These are phyloP conservation scores for Echinops telfairi DNA, from an alignment of 2,113 vertebrate species.

Conservation along the genomic window DNA sequence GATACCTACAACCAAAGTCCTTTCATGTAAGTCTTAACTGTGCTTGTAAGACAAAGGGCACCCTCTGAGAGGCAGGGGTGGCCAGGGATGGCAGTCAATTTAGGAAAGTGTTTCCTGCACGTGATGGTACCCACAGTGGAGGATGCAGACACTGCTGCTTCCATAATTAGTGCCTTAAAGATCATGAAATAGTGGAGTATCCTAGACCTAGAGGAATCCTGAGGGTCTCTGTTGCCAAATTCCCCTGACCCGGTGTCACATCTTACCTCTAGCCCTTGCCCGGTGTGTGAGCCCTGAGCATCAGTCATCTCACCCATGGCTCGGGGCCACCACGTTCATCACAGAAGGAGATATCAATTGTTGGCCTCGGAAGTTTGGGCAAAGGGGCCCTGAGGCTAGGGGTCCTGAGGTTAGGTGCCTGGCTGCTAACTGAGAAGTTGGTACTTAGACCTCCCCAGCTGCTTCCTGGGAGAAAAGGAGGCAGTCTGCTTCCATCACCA, in stretches of 20 bases:
- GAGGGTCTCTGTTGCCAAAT: not conserved
- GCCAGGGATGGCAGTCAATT: rapidly evolving
- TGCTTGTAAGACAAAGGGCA: not conserved
- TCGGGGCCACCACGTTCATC: rapidly evolving
- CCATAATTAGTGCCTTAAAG: rapidly evolving
- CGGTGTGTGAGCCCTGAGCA: not conserved
- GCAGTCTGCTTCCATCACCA: no score
- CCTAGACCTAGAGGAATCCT: not conserved
- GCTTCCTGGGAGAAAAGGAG: no score
- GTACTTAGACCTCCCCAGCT: no score
- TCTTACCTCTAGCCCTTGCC: not conserved
- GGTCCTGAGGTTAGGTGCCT: no score
- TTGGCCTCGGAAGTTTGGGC: not conserved
- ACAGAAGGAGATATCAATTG: not conserved
- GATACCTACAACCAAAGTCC: not conserved
- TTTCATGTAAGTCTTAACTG: not conserved
- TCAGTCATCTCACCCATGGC: not conserved
- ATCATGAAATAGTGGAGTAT: not conserved
- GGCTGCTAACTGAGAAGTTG: no score
- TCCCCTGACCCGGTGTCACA: not conserved
- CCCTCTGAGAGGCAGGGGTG: not conserved
- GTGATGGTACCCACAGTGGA: not conserved
- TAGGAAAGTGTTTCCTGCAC: not conserved
- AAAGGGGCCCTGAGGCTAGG: no score
- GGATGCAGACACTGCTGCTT: not conserved